These are phyloP conservation scores for Alviniconcha marisindica DNA, from an alignment of 1,140 invertebrate species.

Conservation along the genomic window DNA sequence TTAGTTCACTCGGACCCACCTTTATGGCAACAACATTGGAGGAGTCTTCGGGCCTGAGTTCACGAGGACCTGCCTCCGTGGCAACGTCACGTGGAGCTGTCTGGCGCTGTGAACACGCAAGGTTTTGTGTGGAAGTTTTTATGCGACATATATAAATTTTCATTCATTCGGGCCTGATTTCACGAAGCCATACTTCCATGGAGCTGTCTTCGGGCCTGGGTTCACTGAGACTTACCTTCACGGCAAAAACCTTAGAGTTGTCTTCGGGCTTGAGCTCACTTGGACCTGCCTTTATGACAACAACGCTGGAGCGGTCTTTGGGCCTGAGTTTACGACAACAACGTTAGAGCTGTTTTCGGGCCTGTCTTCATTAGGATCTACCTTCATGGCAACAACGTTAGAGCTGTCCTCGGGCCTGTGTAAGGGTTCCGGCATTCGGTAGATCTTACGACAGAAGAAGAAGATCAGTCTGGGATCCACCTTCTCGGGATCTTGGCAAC, in stretches of 20 bases:
- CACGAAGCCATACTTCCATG: too few species aligned
- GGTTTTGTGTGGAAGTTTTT: too few species aligned
- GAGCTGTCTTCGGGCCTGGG: too few species aligned
- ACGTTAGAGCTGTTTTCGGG: background rate
- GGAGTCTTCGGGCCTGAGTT: too few species aligned
- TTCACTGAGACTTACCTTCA: background rate
- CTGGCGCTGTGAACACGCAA: too few species aligned
- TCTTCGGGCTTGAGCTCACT: background rate
- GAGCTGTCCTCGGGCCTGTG: background rate
- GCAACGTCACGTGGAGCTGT: constrained; percentile 10
- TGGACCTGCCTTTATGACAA: background rate
- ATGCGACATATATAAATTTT: too few species aligned
- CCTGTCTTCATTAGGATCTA: too few species aligned
- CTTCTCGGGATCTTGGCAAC: background rate
- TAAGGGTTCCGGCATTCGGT: constrained; percentile 6
- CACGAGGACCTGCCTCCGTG: constrained; percentile 1
- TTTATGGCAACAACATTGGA: too few species aligned
- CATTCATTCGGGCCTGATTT: too few species aligned
- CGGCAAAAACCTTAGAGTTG: background rate
- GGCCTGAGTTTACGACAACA: background rate
- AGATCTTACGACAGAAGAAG: constrained; percentile 7
- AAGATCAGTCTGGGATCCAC: constrained; percentile 28
- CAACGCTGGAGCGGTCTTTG: too few species aligned
- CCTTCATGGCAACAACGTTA: constrained; percentile 26
- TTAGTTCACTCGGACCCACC: too few species aligned